Evolutionary conservation across 2,797 vertebrate species (phyloP).

Genomic region (Pelodytes ibericus): DNA sequence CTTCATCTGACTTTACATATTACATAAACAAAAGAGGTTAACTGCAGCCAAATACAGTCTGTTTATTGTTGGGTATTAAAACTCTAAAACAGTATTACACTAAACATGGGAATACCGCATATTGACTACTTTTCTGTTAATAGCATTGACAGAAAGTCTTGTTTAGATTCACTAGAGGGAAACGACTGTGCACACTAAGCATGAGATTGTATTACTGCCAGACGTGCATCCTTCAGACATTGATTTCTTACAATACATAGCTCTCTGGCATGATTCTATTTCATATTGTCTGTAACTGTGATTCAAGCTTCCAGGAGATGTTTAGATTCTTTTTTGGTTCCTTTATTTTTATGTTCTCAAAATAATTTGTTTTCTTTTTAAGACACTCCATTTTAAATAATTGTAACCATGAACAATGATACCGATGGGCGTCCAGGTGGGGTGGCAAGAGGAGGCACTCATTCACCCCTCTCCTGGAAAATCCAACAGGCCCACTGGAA

Average conservation of each 20-base stretch:
- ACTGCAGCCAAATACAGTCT: background rate
- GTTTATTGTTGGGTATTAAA: too few relatives aligned
- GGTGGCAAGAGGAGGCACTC: too few relatives aligned
- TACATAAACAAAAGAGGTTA: too few relatives aligned
- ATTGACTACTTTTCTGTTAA: slow-evolving; percentile 31
- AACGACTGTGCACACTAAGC: slow-evolving; percentile 47
- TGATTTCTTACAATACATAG: slow-evolving; percentile 54
- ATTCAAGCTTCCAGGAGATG: slow-evolving; percentile 24
- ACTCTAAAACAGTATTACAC: too few relatives aligned
- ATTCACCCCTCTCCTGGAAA: too few relatives aligned
- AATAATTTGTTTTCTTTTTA: background rate
- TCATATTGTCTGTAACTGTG: slow-evolving; percentile 24
- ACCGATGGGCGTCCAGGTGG: too few relatives aligned
- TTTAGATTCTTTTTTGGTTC: slow-evolving; percentile 15
- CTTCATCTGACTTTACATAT: too few relatives aligned
- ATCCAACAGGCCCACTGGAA: too few relatives aligned
- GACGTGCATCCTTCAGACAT: slow-evolving; percentile 41
- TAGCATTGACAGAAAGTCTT: slow-evolving; percentile 37
- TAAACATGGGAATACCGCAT: slow-evolving; percentile 1
- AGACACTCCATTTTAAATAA: too few relatives aligned
- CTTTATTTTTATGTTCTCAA: slow-evolving; percentile 13
- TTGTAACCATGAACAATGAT: too few relatives aligned
- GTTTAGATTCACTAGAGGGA: slow-evolving; percentile 42
- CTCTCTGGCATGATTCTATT: slow-evolving; percentile 42
- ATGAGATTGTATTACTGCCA: slow-evolving; percentile 48